phyloP scores from a whole-genome alignment of 2,888 invertebrate genomes.

The Tetragonisca angustula region DNA sequence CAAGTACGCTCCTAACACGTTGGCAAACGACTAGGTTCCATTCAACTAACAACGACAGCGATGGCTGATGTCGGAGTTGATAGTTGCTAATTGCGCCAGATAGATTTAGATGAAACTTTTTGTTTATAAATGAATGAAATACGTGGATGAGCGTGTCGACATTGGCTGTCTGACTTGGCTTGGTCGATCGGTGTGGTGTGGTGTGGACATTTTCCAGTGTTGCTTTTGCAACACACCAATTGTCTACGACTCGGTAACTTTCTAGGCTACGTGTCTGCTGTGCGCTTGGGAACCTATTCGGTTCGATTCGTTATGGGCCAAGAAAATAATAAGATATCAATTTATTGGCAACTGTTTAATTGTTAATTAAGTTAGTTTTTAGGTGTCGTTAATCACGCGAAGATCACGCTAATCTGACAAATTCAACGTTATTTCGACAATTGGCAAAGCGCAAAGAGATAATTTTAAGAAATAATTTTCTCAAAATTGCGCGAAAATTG shows the following conservation, averaged over 20 bases:
- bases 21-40: not conserved
- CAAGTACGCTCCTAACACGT: not conserved
- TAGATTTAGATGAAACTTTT: not conserved
- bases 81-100: not conserved
- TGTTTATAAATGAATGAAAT: not conserved
- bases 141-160: not conserved
- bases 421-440: not conserved
- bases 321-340: not conserved
- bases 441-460: not conserved
- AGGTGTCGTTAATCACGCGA: not conserved
- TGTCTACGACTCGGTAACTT: conserved; percentile 71
- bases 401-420: not conserved
- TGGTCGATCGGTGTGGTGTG: conserved; percentile 1
- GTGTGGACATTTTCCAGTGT: conserved; percentile 53
- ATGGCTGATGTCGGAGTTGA: not conserved
- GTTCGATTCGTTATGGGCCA: not conserved
- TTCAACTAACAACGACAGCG: not conserved
- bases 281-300: conserved; percentile 35
- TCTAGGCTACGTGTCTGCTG: conserved; percentile 71
- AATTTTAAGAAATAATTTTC: no score
- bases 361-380: not conserved
- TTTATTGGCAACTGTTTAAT: not conserved
- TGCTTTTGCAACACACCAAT: conserved; percentile 68
- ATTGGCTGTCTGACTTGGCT: conserved; percentile 16
- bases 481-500: no score